A percentile compares a stretch with the other conserved stretches of the same genome.
Evolutionary conservation across 2,797 vertebrate species (phyloP).

Genomic region (Mormyrops attenuatus): DNA sequence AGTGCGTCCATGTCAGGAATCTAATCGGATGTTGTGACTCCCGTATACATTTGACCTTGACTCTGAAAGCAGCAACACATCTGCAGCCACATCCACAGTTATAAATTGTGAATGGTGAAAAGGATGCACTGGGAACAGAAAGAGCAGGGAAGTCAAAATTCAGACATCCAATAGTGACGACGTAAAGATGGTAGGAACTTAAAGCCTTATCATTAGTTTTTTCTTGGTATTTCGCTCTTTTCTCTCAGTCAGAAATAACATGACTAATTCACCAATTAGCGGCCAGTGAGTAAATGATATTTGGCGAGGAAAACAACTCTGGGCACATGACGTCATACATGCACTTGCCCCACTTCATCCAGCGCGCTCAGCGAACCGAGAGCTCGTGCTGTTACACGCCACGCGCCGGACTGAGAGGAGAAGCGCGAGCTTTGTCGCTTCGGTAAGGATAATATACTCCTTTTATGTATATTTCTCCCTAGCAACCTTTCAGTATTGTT

Average conservation of each 20-base stretch:
- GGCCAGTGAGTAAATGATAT: neutral
- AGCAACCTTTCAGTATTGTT: neutral
- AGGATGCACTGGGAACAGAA: neutral
- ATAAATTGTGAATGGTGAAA: neutral
- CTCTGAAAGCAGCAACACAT: neutral
- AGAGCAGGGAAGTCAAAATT: neutral
- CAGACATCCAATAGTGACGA: neutral
- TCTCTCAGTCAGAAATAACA: neutral
- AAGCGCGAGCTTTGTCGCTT: neutral
- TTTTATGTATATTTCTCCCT: neutral
- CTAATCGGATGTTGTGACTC: neutral
- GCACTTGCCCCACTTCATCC: neutral
- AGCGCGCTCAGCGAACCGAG: neutral
- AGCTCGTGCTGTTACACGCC: constrained; percentile 2
- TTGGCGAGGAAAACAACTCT: neutral
- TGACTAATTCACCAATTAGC: neutral
- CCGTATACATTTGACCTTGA: neutral
- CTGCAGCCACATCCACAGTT: neutral
- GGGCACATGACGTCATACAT: constrained; percentile 15
- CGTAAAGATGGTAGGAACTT: neutral
- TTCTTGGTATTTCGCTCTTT: neutral
- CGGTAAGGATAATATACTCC: neutral
- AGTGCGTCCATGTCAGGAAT: neutral
- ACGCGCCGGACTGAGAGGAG: neutral
- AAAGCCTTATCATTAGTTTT: neutral